These are phyloP conservation scores for Argentina silus DNA, from an alignment of 2,797 vertebrate genomes.

Conservation along the genomic window DNA sequence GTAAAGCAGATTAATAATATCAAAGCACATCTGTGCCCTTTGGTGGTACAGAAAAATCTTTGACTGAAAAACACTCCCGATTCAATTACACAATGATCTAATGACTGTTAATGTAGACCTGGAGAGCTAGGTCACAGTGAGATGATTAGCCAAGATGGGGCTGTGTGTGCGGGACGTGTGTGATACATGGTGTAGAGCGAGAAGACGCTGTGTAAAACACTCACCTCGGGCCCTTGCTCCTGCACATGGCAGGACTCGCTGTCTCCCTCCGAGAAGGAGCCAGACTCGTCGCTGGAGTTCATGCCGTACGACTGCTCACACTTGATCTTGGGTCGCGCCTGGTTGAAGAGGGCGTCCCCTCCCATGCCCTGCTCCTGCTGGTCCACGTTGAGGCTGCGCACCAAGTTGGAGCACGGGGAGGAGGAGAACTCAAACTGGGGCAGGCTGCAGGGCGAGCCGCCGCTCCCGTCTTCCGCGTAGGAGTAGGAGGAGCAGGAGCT, in stretches of 20 bases:
- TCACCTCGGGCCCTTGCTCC: conserved; percentile 96
- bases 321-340: conserved; percentile 95
- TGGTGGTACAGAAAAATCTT: conserved; percentile 58
- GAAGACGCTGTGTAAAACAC: conserved; percentile 48
- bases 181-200: neutral
- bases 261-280: conserved; percentile 99
- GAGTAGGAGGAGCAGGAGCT: conserved; percentile 99
- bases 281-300: conserved; percentile 99
- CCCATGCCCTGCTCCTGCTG: conserved; percentile 88
- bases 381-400: conserved; percentile 88
- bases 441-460: conserved; percentile 95
- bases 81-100: conserved; percentile 61
- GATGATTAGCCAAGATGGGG: conserved; percentile 51
- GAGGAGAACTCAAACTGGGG: conserved; percentile 98
- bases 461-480: conserved; percentile 95
- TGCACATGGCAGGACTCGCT: conserved; percentile 96
- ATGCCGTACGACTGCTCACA: conserved; percentile 98
- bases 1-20: conserved; percentile 64
- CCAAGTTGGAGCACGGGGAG: conserved; percentile 94
- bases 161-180: conserved; percentile 5
- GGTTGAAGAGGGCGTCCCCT: conserved; percentile 87
- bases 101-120: conserved; percentile 59
- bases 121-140: conserved; percentile 28
- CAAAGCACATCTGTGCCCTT: conserved; percentile 63
- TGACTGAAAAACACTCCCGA: conserved; percentile 38